Base-by-base conservation (phyloP, 2,888 invertebrate genomes). In the Hyposoter didymator region DNA sequence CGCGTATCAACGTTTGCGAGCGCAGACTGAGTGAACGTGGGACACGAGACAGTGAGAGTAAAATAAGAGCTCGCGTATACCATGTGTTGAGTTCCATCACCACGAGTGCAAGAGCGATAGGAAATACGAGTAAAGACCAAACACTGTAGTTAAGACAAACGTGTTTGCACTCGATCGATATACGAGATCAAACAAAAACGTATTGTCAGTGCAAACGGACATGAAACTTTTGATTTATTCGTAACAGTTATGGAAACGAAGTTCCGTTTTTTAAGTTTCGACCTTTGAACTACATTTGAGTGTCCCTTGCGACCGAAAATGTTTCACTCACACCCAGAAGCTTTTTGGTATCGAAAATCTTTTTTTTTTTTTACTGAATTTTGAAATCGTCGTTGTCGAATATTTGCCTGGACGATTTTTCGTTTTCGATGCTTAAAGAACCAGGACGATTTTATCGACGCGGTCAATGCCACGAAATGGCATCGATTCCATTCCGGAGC, bases 1-100 rank as follows among this genome's bases (percentile, higher is more conserved):
- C 84, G 80, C 66, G 81, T 78, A 78, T 82, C 55, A 85, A 47
- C 19, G 73, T 73, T 59, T 39, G 73, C 47, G 73, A 43, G 73
- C 59, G 43, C 73, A 43, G 69, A 19, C 66, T 49, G 22, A 76
- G 49, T 49, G 64, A 76, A 76, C 75, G 75, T 76, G 47, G 66
- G 66, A 66, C 19, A 45, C 45, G 62, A 62, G 64, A 64, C 52
- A 55, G 72, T 12, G 39, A 52, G 72, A 73, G 72, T 52, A n/a
- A 52, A 72, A 72, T 52, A 39, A 39, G 32, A 32, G 52, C 55
- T 28, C 59, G 39, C 55, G 17, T 45, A 17, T 43, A 28, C 14
- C 28, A 3, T 28, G 59, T 10, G 59, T 59, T 49, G 49, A 43
- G 66, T 49, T 66, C 39, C 6, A 66, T 76, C 35, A 22, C 39